A percentile compares a stretch with the other conserved stretches of the same genome.
phyloP scores from a whole-genome alignment of 2,113 vertebrate species.

The Rhizomys pruinosus region DNA sequence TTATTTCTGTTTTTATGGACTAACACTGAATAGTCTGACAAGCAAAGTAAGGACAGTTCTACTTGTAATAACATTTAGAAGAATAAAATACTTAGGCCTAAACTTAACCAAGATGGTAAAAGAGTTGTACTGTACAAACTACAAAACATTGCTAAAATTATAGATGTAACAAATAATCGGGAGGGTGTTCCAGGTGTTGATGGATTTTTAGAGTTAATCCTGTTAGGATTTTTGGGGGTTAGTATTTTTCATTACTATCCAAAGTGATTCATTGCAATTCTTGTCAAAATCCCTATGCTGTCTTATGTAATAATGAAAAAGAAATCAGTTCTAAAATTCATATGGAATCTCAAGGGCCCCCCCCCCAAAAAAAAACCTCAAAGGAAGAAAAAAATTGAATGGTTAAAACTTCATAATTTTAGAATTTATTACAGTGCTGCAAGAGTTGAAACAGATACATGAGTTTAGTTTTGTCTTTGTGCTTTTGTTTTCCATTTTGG shows the following conservation, averaged over 20 bases:
- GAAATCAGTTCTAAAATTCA: neutral
- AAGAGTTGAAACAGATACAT: neutral
- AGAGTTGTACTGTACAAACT: neutral
- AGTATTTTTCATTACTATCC: neutral
- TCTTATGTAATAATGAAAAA: neutral
- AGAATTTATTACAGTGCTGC: neutral
- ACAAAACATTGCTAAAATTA: neutral
- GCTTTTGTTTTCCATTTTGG: neutral
- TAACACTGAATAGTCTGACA: neutral
- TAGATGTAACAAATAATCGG: neutral
- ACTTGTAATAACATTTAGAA: neutral
- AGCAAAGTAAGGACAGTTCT: neutral
- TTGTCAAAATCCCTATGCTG: neutral
- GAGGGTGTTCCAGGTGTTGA: neutral
- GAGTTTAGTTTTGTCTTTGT: neutral
- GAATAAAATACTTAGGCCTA: neutral
- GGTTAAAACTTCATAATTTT: neutral
- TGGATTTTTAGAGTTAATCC: neutral
- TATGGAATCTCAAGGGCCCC: neutral
- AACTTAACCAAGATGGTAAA: neutral
- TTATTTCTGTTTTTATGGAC: neutral
- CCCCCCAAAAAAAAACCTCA: no score
- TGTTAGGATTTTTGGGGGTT: neutral
- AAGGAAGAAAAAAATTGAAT: neutral
- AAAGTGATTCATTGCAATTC: neutral